Base-by-base conservation (phyloP, 2,888 invertebrate species). In the Stenotaenia linearis region DNA sequence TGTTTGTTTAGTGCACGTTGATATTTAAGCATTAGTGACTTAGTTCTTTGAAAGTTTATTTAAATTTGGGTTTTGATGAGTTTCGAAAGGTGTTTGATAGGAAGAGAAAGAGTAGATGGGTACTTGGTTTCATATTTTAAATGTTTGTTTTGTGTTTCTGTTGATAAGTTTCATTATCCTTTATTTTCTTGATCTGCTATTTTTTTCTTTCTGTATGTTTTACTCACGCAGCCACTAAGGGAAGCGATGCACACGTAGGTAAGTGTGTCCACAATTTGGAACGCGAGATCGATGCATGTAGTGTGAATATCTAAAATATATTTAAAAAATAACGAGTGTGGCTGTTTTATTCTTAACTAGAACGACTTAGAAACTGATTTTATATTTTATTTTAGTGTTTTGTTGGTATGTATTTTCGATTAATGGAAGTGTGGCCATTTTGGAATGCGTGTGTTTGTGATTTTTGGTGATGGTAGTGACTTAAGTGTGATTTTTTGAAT, bases 401-500 rank as follows among this genome's bases (percentile, higher is more conserved):
- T 32, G 4, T n/a, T n/a, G n/a, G n/a, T n/a, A n/a, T n/a, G n/a
- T n/a, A n/a, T n/a, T n/a, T n/a, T 32, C 9, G 32, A 32, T 32
- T 32, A 6, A 32, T 32, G 5, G 32, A n/a, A 32, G 32, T 32
- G 32, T 32, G 32, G 32, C 32, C 32, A 32, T 32, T 9, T 32
- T n/a, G n/a, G n/a, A n/a, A n/a, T n/a, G n/a, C n/a, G n/a, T n/a
- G n/a, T 32, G 32, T 6, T 6, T 32, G 4, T 32, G 32, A 32
- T 32, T 32, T 32, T 6, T 32, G 4, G 4, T 32, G 4, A 32
- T 32, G 4, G 9, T 6, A 6, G 4, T 6, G 4, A 6, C 9
- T 32, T 32, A n/a, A n/a, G n/a, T n/a, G n/a, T n/a, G n/a, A 6
- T 32, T 32, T 32, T 32, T 32, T 4, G 32, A 6, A 88, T 94